Conservation (phyloP, 2,888 invertebrate species). For the Gibbula magus region DNA sequence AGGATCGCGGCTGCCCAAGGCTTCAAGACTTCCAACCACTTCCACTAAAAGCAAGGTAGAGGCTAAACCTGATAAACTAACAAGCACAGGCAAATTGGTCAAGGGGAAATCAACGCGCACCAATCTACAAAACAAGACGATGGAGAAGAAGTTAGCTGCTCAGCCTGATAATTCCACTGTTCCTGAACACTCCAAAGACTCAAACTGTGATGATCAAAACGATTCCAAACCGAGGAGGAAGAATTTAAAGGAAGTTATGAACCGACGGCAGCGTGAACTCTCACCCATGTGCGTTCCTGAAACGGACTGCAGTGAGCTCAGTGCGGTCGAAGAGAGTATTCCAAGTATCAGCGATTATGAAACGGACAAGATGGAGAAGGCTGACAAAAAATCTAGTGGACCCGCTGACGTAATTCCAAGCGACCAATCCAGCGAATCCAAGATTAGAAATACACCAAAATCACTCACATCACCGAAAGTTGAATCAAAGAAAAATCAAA, state of each 20-base stretch:
- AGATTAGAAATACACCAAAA: background rate
- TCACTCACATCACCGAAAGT: background rate
- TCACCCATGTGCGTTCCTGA: background rate
- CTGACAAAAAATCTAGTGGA: background rate
- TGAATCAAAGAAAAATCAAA: background rate
- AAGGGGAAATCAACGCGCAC: too few species aligned
- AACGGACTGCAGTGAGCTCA: background rate
- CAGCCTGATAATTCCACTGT: too few species aligned
- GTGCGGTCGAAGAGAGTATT: background rate
- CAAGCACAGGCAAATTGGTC: too few species aligned
- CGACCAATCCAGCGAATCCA: background rate
- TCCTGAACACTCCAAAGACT: background rate
- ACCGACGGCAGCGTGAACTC: background rate
- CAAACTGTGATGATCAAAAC: constrained; percentile 6
- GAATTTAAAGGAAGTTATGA: constrained; percentile 1
- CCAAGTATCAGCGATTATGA: constrained; percentile 14
- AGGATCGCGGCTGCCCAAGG: background rate
- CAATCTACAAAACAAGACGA: too few species aligned
- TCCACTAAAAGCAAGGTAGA: background rate
- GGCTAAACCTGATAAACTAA: background rate
- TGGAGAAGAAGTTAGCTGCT: too few species aligned
- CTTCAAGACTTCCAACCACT: background rate
- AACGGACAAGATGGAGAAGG: background rate
- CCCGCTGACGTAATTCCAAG: background rate
- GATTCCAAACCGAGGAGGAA: constrained; percentile 19